A percentile compares a stretch with the other conserved stretches of the same genome.
Conservation (phyloP, 2,113 vertebrate genomes). For the Sapajus apella region DNA sequence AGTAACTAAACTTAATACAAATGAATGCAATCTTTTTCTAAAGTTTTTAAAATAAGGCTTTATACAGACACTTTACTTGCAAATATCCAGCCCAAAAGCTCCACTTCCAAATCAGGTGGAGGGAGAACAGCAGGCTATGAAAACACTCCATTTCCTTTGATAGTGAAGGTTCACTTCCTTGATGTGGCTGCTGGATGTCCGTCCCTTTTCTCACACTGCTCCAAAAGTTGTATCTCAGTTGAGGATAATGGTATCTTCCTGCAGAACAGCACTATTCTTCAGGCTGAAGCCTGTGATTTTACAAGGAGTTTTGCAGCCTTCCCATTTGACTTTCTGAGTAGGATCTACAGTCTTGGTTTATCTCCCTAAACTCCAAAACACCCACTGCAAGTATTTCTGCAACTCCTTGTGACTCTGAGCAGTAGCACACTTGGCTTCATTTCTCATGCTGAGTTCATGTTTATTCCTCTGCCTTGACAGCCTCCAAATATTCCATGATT, state of each 20-base stretch:
- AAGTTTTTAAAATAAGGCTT: conserved; percentile 12
- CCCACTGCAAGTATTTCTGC: not conserved
- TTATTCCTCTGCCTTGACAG: not conserved
- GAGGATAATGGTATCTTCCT: not conserved
- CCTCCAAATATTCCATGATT: not conserved
- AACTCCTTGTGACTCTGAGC: not conserved
- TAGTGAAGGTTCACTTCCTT: not conserved
- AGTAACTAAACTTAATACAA: not conserved
- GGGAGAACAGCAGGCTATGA: not conserved
- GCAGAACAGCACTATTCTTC: not conserved
- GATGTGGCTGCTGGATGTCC: not conserved
- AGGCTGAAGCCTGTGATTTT: not conserved
- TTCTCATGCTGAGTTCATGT: not conserved
- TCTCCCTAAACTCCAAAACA: not conserved
- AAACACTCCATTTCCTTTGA: not conserved
- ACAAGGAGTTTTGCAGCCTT: not conserved
- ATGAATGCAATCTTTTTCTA: not conserved
- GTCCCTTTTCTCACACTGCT: not conserved
- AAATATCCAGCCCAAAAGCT: not conserved
- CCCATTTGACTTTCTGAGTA: no score
- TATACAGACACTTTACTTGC: not conserved
- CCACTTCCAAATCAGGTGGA: not conserved
- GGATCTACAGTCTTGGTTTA: not conserved
- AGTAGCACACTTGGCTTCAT: not conserved
- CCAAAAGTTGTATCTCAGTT: not conserved